Evolutionary conservation across 2,113 vertebrate species (phyloP).

Genomic region (mouse (Mus musculus)): GRCm39 chr8:89606501-89607000

Average conservation of each 20-base stretch:
- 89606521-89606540: neutral
- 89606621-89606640: neutral
- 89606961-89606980: neutral
- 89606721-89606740: conserved; percentile 54
- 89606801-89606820: neutral
- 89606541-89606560: neutral
- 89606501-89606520: neutral
- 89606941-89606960: neutral
- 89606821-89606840: neutral
- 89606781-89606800: neutral
- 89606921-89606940: too few relatives aligned
- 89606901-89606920: neutral
- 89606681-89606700: conserved; percentile 35
- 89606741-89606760: conserved; percentile 58
- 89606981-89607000: neutral
- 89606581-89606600: neutral
- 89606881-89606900: neutral
- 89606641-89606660: neutral
- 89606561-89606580: neutral
- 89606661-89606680: neutral
- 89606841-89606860: neutral
- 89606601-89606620: neutral
- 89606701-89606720: conserved; percentile 48
- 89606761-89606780: neutral
- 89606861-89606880: neutral